Evolutionary conservation across 2,888 invertebrate species (phyloP).

Genomic region (Heliconius ethilla): DNA sequence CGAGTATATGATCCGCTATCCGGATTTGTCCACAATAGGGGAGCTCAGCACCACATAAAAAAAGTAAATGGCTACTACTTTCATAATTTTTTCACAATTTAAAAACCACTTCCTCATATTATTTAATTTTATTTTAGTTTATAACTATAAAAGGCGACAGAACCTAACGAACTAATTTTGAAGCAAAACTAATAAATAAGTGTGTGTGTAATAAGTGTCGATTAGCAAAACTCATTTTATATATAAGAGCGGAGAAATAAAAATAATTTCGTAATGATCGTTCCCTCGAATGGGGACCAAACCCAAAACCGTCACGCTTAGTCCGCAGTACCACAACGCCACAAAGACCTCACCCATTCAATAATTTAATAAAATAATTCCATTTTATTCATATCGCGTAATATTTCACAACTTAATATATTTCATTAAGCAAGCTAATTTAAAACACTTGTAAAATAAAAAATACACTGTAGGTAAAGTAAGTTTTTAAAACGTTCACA

Average conservation of each 20-base stretch:
- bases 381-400: background rate
- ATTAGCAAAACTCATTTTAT: background rate
- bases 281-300: background rate
- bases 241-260: too few relatives aligned
- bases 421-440: conserved; percentile 11
- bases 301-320: background rate
- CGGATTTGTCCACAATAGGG: background rate
- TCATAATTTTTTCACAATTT: too few relatives aligned
- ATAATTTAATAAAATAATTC: background rate
- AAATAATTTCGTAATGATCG: background rate
- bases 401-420: conserved; percentile 5
- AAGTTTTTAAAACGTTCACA: conserved; percentile 23
- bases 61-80: background rate
- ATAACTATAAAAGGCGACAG: too few relatives aligned
- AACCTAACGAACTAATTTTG: too few relatives aligned
- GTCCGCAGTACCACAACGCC: rapidly evolving
- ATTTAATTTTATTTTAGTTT: too few relatives aligned
- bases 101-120: too few relatives aligned
- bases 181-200: too few relatives aligned
- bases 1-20: conserved; percentile 5
- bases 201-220: too few relatives aligned
- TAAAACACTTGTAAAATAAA: conserved; percentile 11
- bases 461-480: conserved; percentile 4
- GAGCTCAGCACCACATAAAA: background rate
- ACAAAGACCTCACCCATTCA: background rate